Evolutionary conservation across 2,888 invertebrate genomes (phyloP).

Genomic region (Venusia cambrica): DNA sequence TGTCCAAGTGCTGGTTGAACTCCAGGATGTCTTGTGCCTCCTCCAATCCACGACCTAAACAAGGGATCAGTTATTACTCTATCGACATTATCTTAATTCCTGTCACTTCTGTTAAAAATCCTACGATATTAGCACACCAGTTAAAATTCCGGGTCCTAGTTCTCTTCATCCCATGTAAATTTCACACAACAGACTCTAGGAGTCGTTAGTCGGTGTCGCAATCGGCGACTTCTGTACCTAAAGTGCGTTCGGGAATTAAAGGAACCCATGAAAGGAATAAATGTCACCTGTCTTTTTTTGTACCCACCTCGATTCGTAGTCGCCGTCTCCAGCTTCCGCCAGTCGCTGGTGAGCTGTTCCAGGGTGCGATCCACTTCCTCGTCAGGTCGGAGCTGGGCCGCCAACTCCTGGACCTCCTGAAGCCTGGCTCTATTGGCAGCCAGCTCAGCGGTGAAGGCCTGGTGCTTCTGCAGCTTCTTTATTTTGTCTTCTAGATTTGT

Average conservation of each 20-base stretch:
- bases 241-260: too few relatives aligned
- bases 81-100: too few relatives aligned
- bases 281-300: neutral
- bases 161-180: too few relatives aligned
- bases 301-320: constrained; percentile 70
- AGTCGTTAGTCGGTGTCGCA: too few relatives aligned
- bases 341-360: constrained; percentile 85
- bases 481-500: constrained; percentile 96
- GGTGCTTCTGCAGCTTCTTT: constrained; percentile 95
- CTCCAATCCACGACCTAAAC: constrained; percentile 90
- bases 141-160: too few relatives aligned
- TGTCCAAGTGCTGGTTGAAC: constrained; percentile 97
- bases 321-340: constrained; percentile 89
- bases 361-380: constrained; percentile 86
- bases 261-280: too few relatives aligned
- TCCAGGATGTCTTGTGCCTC: constrained; percentile 98
- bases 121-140: too few relatives aligned
- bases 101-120: too few relatives aligned
- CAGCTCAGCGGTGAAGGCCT: constrained; percentile 96
- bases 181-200: too few relatives aligned
- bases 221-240: too few relatives aligned
- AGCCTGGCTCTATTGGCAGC: constrained; percentile 93
- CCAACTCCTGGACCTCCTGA: constrained; percentile 87
- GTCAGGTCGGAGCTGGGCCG: constrained; percentile 88
- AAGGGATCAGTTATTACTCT: too few relatives aligned